Base-by-base conservation (phyloP, 2,113 vertebrate species). In the Serranochromis macrocephalus region DNA sequence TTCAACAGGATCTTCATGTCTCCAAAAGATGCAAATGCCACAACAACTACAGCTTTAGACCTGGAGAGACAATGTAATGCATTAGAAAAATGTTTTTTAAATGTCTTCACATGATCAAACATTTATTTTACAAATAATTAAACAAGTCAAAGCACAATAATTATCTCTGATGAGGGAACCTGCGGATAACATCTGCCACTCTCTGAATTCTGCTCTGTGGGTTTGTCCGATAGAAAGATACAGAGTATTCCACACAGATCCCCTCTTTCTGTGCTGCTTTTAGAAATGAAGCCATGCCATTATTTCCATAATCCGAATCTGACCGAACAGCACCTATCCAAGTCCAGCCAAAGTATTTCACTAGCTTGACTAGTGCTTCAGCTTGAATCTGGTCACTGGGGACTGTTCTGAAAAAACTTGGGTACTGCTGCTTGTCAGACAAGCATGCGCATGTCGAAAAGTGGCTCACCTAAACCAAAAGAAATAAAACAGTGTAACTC, bases 281-380 rank as follows among this genome's bases (percentile, higher is more conserved):
- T 21, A 95, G 78, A 57, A 96, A 96, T 36, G 93, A 83, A 0
- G 92, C 90, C 90, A 96, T 96, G 17, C 94, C 96, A 21, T 93
- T 92, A 87, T 95, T 95, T 13, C 96, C 96, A 47, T 97, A 83
- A 19, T 92, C 95, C 9, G 86, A 96, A 42, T 97, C 96, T 1
- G 55, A 58, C 55, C 92, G 87, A 40, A 97, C 83, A 7, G 96
- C 93, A 8, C 55, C 26, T 58, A 97, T 96, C 96, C 96, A 97
- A 2, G 91, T 96, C 96, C 96, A 97, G n/a, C 96, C 95, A 58
- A 96, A 96, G 58, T 94, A 90, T 82, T 96, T 96, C 2, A 96
- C 93, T 68, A 97, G 55, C 14, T 89, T 91, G 24, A 94, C 95
- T 21, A 21, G 21, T 21, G 21, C 21, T 21, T 21, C 21, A 21